Base-by-base conservation (phyloP, 2,888 invertebrate species). In the Eucriotettix oculatus region DNA sequence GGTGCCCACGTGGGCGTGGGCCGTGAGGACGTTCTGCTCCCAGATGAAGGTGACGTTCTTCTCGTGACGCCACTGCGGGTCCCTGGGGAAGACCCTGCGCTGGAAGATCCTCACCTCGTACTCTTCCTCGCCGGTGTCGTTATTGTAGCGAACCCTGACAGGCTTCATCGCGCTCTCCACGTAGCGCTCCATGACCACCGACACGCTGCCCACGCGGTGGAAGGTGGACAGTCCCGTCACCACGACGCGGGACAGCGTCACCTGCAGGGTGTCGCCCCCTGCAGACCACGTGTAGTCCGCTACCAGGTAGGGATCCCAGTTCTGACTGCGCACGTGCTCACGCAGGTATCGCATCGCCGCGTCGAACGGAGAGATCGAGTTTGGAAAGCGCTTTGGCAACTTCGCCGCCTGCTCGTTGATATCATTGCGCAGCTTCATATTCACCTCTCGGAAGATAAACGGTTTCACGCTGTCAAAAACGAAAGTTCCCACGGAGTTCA, bases 381-480 rank as follows among this genome's bases (percentile, higher is more conserved):
- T 90, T 0, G 90, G 89, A 68, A 91, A 85, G 61, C 81, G 82
- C 68, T 86, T 83, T 14, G 86, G 82, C 14, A 87, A 69, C 66
- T 84, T 81, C 16, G 82, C 80, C 41, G 91, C 78, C 70, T 87
- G 82, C 14, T 80, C 78, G 70, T 92, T 87, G 1, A 92, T 83
- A 70, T 86, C 85, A 1, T 76, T 78, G 65, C 87, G 79, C 1
- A 88, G 77, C 69, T 86, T 85, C 0, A 80, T 79, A 68, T 90
- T 89, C 0, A 87, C 86, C 73, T 89, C 85, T 65, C 81, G 81
- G 40, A 92, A 74, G 64, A 93, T 83, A 66, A 86, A 86, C 0
- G 91, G 91, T 70, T 93, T 92, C 68, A 93, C 87, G 11, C 87
- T 86, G 70, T 91, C 90, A 67, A 94, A 92, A 11, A 93, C 79